Evolutionary conservation across 1,140 invertebrate genomes (phyloP).

Genomic region (Zaprionus ornatus): DNA sequence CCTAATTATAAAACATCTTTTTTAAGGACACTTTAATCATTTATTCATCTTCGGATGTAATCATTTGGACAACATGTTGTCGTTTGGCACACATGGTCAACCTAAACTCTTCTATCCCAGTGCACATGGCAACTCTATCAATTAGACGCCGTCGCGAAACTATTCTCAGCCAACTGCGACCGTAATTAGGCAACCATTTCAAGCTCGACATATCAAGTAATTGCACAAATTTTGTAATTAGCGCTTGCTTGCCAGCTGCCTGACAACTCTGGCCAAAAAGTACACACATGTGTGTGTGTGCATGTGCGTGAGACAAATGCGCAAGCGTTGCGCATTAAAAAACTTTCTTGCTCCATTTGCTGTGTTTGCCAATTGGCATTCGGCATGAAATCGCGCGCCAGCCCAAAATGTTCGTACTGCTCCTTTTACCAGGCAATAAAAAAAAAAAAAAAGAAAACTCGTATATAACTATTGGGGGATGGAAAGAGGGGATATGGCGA

Average conservation of each 20-base stretch:
- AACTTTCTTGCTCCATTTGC: constrained; percentile 38
- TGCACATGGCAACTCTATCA: constrained; percentile 23
- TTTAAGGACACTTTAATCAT: neutral
- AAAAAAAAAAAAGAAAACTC: neutral
- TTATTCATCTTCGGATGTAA: no score
- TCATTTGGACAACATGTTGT: neutral
- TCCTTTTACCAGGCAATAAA: neutral
- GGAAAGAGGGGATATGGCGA: neutral
- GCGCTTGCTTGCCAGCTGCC: constrained; percentile 25
- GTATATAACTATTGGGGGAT: constrained; percentile 32
- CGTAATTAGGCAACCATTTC: constrained; percentile 25
- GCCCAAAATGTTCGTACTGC: neutral
- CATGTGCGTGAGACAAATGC: neutral
- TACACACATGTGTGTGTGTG: no score
- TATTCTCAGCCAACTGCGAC: constrained; percentile 6
- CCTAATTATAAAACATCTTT: no score
- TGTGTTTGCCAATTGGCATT: constrained; percentile 48
- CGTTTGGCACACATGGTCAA: neutral
- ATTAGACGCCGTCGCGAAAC: constrained; percentile 7
- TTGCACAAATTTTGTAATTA: constrained; percentile 40
- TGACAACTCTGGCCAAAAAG: constrained; percentile 28
- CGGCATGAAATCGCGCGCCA: constrained; percentile 23
- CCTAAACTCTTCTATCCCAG: neutral
- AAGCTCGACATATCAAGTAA: constrained; percentile 19
- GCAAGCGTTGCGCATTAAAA: constrained; percentile 49